phyloP scores from a whole-genome alignment of 2,113 vertebrate genomes.

The Cyanoramphus novaezelandiae region DNA sequence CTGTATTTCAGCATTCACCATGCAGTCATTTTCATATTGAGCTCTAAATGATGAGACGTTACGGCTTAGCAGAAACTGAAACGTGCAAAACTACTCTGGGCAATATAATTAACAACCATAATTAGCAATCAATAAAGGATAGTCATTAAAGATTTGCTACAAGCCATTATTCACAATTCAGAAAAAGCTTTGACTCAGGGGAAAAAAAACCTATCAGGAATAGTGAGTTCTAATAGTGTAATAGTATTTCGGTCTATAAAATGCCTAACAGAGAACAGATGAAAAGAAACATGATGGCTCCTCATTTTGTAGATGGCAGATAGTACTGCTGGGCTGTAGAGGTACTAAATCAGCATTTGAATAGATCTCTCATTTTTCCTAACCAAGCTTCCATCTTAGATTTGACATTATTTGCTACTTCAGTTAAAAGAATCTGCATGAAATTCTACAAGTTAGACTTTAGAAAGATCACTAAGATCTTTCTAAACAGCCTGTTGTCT shows the following conservation, averaged over 20 bases:
- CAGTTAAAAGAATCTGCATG: not conserved
- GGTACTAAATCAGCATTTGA: not conserved
- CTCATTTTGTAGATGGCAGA: not conserved
- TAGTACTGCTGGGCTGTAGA: not conserved
- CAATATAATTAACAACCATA: not conserved
- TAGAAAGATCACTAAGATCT: not conserved
- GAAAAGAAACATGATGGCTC: not conserved
- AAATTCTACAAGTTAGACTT: not conserved
- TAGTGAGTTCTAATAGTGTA: not conserved
- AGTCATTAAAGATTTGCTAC: not conserved
- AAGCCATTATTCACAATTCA: not conserved
- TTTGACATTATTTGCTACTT: not conserved
- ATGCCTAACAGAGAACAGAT: not conserved
- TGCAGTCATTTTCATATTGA: not conserved
- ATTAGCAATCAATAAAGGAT: constrained; percentile 11
- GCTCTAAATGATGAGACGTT: not conserved
- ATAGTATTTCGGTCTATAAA: not conserved
- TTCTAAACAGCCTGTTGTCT: not conserved
- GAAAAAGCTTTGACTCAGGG: not conserved
- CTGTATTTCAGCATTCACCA: not conserved
- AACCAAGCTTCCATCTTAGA: not conserved
- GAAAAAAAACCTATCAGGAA: not conserved
- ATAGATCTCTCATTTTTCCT: not conserved
- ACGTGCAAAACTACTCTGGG: not conserved
- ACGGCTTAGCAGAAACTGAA: not conserved